Base-by-base conservation (phyloP, 1,140 invertebrate genomes). In the Hermetia illucens region DNA sequence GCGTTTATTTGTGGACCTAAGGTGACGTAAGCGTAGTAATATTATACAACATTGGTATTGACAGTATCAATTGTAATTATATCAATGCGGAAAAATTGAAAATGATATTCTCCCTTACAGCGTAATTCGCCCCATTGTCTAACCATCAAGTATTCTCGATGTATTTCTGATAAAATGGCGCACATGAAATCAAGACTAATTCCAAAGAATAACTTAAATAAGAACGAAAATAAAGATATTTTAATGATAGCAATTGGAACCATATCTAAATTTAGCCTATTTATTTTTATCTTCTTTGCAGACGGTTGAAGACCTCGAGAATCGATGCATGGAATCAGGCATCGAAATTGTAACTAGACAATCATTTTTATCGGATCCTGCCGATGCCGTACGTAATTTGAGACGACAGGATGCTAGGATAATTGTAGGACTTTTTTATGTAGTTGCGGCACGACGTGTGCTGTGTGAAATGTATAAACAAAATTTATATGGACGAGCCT, bases 381-480 rank as follows among this genome's bases (percentile, higher is more conserved):
- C 82, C 1, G 92, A 97, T 62, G 93, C 95, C 8, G 91, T 99
- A 8, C 72, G 85, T 44, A 98, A 96, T 67, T 67, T 99, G 15
- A 71, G 82, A 25, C 69, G 85, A 33, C 90, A 95, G 63, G 93
- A 98, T 62, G 92, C 93, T 5, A 69, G 95, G 41, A 94, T 98
- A 38, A 94, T 98, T 42, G 88, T 98, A 10, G 96, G 95, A 3
- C 70, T 99, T 10, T 98, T 98, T 67, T 99, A 98, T 63, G 57
- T 60, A 24, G 91, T 93, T 1, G 92, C 92, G 20, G 95, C 95
- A 0, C 69, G 94, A 24, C 69, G 86, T 39, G 95, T 99, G 0
- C 75, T 99, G 3, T 99, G 95, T 62, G 93, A 98, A 67, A 78
- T 97, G 48, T 98, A 92, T 63, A 91, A 91, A 50, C 85, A 95